Evolutionary conservation across 2,113 vertebrate genomes (phyloP), one percentile per base, ranked within the genome.

Genomic region (Laterallus jamaicensis): DNA sequence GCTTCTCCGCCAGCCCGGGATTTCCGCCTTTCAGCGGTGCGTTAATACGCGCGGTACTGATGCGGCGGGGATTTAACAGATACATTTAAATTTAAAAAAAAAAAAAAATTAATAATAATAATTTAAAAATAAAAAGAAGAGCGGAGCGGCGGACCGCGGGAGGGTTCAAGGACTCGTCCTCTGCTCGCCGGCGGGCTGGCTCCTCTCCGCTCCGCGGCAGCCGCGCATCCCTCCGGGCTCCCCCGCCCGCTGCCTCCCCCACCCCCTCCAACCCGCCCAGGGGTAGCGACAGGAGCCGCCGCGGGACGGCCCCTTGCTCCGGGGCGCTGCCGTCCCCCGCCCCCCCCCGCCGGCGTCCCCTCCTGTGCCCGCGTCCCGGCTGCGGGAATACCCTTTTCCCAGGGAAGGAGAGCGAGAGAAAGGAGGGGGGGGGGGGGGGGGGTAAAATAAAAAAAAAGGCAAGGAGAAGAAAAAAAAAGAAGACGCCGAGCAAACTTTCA

Each of bases 91-190:
- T 17, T n/a, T n/a, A n/a, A n/a, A 7, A 17, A 26, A 35, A 58
- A 84, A 58, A 82, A 29, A 40, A 26, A 42, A 29, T 44, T 44
- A 44, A 44, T 44, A 44, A 44, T 44, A 44, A 44, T 44, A 44
- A 44, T 44, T 44, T 44, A 63, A 32, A 42, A 49, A n/a, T 44
- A 63, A 32, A 42, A 49, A n/a, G 12, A 40, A 15, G 26, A 79
- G 37, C 32, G 32, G 50, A 73, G 47, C 16, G 67, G 39, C 66
- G 67, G 54, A 90, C 85, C 84, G 80, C 93, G 71, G 73, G 54
- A 86, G 58, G 92, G 94, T 83, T 97, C 96, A 93, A 90, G 95
- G 94, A 93, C 95, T 95, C 82, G 86, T 81, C 88, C 91, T 94
- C 78, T 56, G 76, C 83, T 88, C 63, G 54, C 90, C 56, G 73